Base-by-base conservation (phyloP, 2,888 invertebrate species). In the Mellilla xanthometata region DNA sequence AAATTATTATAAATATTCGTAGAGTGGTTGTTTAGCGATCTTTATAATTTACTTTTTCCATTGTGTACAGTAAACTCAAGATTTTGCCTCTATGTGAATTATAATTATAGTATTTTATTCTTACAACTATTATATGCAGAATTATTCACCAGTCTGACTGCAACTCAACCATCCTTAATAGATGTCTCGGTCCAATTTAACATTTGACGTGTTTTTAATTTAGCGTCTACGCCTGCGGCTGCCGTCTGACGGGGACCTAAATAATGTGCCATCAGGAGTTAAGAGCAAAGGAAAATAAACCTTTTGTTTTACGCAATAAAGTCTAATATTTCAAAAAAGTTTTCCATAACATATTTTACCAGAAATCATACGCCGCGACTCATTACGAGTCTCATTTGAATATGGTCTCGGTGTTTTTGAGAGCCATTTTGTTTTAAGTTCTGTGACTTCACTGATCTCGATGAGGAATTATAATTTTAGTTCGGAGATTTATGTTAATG, bases 201-300 rank as follows among this genome's bases (percentile, higher is more conserved):
- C 80, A 81, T 87, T 85, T 88, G 89, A 88, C 89, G 86, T 88
- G 84, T 88, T 89, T 89, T 89, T 88, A 89, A 89, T 89, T 89
- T 89, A 89, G 81, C 86, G 76, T 72, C 73, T 67, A 71, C 73
- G 88, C 88, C 89, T 60, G 87, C 81, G 88, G 87, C 88, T 79
- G 82, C 87, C 77, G 86, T 76, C 83, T 72, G 59, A 56, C 56
- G 52, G 58, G 69, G 73, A 72, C 72, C 80, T 78, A 80, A 81
- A 80, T 81, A 80, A 81, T 74, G 72, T 75, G 76, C 47, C 33
- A 42, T 33, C 32, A 42, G 19, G 23, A 12, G 3, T 2, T n/a
- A 19, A 8, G 24, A 23, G 8, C 10, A 8, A 10, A 7, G 8
- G 9, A 33, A 12, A 28, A 12, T 26, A 3, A 33, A 26, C 47